phyloP scores from a whole-genome alignment of 2,113 vertebrate genomes.

The Nettapus auritus region DNA sequence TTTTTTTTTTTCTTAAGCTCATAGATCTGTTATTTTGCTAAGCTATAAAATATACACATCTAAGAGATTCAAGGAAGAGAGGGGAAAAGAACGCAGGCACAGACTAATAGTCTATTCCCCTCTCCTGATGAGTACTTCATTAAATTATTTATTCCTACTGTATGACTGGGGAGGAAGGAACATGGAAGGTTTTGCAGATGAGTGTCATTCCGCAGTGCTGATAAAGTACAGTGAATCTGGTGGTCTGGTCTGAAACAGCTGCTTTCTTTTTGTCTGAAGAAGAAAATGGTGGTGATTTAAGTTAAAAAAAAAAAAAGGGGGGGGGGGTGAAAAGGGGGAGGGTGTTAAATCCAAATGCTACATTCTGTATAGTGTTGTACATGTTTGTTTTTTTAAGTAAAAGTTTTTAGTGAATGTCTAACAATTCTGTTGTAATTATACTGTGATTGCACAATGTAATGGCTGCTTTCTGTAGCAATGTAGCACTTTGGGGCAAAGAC shows the following conservation, averaged over 20 bases:
- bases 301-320: too few species aligned
- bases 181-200: background rate
- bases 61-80: background rate
- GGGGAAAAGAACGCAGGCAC: conserved; percentile 28
- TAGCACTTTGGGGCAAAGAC: background rate
- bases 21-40: background rate
- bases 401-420: background rate
- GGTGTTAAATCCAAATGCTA: background rate
- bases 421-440: background rate
- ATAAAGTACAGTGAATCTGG: background rate
- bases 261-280: background rate
- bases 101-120: conserved; percentile 57
- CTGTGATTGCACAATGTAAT: background rate
- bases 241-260: conserved; percentile 20
- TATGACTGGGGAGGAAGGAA: conserved; percentile 5
- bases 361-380: background rate
- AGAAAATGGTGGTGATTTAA: background rate
- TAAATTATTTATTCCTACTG: conserved; percentile 68
- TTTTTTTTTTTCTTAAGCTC: background rate
- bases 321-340: too few species aligned
- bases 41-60: background rate
- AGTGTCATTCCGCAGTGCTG: background rate
- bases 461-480: background rate
- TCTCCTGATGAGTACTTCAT: conserved; percentile 51
- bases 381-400: background rate